phyloP scores from a whole-genome alignment of 1,140 invertebrate species.

The Sipha flava region DNA sequence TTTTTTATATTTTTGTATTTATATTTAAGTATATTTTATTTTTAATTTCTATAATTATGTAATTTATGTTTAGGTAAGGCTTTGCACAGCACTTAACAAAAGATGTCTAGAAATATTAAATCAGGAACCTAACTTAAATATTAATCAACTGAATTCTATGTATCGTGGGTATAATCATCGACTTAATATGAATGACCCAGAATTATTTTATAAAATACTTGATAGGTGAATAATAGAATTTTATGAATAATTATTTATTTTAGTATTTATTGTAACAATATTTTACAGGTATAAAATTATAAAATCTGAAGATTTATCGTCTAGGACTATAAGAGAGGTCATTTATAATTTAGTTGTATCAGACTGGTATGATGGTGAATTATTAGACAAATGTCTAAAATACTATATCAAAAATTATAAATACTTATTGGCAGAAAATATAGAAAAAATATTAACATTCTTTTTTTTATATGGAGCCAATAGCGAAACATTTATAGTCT shows the following conservation, averaged over 20 bases:
- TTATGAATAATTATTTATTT: background rate
- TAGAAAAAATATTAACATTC: constrained; percentile 36
- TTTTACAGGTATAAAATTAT: constrained; percentile 18
- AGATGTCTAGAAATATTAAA: background rate
- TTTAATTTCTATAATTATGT: background rate
- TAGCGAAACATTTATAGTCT: constrained; percentile 23
- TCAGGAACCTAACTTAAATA: constrained; percentile 7
- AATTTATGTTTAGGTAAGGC: background rate
- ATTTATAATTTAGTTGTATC: constrained; percentile 16
- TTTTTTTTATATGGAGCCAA: constrained; percentile 37
- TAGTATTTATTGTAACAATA: background rate
- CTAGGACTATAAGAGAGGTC: constrained; percentile 33
- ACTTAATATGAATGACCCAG: background rate
- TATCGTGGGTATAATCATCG: constrained; percentile 20
- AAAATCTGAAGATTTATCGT: constrained; percentile 29
- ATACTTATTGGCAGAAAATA: constrained; percentile 34
- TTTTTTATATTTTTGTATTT: background rate
- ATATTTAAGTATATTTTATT: background rate
- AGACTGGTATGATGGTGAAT: constrained; percentile 29
- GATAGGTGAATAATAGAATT: background rate
- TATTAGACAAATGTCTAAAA: constrained; percentile 34
- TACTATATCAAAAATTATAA: constrained; percentile 35
- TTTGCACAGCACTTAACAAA: constrained; percentile 18
- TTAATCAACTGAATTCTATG: constrained; percentile 6
- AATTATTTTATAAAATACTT: constrained; percentile 16